Conservation (phyloP, 2,888 invertebrate genomes). For the Eulithis prunata region DNA sequence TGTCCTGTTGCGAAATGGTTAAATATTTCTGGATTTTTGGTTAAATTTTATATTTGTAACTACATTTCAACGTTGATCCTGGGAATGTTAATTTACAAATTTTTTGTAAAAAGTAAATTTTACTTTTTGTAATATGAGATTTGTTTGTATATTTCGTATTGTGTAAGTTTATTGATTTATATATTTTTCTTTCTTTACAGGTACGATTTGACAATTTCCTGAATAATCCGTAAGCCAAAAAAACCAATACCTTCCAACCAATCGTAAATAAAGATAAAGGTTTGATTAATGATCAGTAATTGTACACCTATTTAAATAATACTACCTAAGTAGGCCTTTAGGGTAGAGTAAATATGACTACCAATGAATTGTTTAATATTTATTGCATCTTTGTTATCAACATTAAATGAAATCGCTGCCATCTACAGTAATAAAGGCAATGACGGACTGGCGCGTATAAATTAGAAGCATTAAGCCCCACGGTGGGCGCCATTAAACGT, state of each 20-base stretch:
- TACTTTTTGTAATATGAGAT: no score
- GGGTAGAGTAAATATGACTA: not conserved
- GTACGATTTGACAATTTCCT: not conserved
- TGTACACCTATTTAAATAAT: no score
- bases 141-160: not conserved
- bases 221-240: no score
- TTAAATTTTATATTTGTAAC: not conserved
- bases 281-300: no score
- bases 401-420: conserved; percentile 29
- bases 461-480: conserved; percentile 41
- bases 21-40: conserved; percentile 11
- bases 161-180: not conserved
- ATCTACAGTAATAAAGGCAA: conserved; percentile 27
- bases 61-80: no score
- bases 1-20: conserved; percentile 14
- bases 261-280: no score
- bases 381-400: conserved; percentile 8
- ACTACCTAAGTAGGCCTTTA: no score
- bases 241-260: no score
- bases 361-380: not conserved
- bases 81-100: no score
- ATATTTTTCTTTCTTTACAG: conserved; percentile 11
- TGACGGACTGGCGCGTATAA: conserved; percentile 32
- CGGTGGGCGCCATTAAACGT: conserved; percentile 55
- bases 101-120: no score